These are phyloP conservation scores for Nephrotoma appendiculata DNA, from an alignment of 2,888 invertebrate genomes.

Conservation along the genomic window DNA sequence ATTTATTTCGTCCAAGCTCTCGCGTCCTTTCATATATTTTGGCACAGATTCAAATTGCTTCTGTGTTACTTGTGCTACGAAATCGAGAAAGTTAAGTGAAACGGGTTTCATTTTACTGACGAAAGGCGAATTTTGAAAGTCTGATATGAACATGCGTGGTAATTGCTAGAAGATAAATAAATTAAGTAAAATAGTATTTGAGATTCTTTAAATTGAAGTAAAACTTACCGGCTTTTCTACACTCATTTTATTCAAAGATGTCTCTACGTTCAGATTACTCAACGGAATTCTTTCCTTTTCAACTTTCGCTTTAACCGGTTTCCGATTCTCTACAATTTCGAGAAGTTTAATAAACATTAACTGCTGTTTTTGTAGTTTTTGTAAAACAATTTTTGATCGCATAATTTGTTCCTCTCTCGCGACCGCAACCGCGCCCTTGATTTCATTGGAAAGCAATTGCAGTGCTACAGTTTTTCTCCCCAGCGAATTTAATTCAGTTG, in stretches of 20 bases:
- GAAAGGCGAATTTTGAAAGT: slow-evolving; percentile 19
- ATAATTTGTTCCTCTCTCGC: neutral
- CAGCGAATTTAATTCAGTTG: slow-evolving; percentile 12
- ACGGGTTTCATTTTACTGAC: slow-evolving; percentile 16
- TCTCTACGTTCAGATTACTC: neutral
- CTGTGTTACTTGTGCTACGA: slow-evolving; percentile 16
- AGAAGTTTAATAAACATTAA: slow-evolving; percentile 11
- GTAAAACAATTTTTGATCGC: neutral
- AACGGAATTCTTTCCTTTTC: neutral
- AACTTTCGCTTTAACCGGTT: slow-evolving; percentile 10
- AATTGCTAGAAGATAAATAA: neutral
- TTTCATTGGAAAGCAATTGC: slow-evolving; percentile 11
- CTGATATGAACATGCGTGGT: slow-evolving; percentile 15
- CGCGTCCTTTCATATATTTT: slow-evolving; percentile 22
- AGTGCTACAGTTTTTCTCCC: neutral
- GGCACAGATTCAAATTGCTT: slow-evolving; percentile 20
- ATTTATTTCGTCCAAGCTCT: slow-evolving; percentile 19
- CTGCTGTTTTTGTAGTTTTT: slow-evolving; percentile 17
- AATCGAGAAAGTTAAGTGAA: slow-evolving; percentile 20
- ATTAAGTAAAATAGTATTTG: neutral
- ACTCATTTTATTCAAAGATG: neutral
- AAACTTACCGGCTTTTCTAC: neutral
- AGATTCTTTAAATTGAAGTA: neutral
- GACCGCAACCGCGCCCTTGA: slow-evolving; percentile 10
- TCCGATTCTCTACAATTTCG: slow-evolving; percentile 12